Evolutionary conservation across 2,888 invertebrate species (phyloP).

Genomic region (Chrysolina oricalcia): DNA sequence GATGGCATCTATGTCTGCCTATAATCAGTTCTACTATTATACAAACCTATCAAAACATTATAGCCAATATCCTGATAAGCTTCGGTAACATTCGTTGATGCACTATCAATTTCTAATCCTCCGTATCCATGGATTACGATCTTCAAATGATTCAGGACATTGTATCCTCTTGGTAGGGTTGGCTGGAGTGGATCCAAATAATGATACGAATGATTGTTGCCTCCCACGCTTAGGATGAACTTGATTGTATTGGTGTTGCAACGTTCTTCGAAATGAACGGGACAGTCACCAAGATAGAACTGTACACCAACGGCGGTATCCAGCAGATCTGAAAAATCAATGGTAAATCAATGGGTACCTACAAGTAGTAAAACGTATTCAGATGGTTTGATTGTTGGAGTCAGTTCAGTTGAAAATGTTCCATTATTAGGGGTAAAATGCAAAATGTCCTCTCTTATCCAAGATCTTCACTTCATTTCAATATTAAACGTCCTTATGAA

Average conservation of each 20-base stretch:
- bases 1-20: too few species aligned
- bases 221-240: conserved; percentile 65
- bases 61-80: conserved; percentile 65
- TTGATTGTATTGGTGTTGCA: conserved; percentile 66
- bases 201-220: conserved; percentile 51
- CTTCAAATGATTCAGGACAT: conserved; percentile 61
- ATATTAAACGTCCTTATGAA: too few species aligned
- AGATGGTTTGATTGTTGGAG: too few species aligned
- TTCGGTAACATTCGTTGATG: conserved; percentile 65
- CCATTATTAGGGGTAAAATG: too few species aligned
- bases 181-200: conserved; percentile 64
- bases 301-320: conserved; percentile 6
- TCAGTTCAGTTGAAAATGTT: too few species aligned
- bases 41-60: conserved; percentile 65
- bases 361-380: too few species aligned
- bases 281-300: conserved; percentile 60
- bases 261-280: conserved; percentile 67
- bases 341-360: too few species aligned
- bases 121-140: conserved; percentile 71
- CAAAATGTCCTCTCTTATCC: too few species aligned
- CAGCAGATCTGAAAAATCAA: neutral
- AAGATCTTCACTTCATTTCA: too few species aligned
- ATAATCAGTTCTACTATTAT: neutral
- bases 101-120: conserved; percentile 67
- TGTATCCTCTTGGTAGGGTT: conserved; percentile 60